phyloP scores from a whole-genome alignment of 2,113 vertebrate genomes.

The Cheirogaleus medius region DNA sequence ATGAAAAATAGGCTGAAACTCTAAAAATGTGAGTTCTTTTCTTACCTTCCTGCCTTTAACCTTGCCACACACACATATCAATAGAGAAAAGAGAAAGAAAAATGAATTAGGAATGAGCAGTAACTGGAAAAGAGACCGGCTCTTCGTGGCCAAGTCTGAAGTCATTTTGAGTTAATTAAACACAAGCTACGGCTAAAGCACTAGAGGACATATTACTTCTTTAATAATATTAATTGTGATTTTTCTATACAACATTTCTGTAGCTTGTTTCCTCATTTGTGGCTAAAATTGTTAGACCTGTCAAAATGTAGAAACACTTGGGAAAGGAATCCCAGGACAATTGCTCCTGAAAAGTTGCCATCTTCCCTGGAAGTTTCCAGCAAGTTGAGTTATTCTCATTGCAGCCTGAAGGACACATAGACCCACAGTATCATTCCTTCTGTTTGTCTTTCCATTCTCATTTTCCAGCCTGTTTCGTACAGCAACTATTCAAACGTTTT shows the following conservation, averaged over 20 bases:
- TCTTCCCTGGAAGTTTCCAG: neutral
- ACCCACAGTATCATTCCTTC: neutral
- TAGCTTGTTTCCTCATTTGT: neutral
- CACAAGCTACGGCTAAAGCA: neutral
- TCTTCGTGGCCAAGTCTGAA: neutral
- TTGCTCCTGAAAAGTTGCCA: neutral
- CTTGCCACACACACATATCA: neutral
- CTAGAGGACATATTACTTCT: neutral
- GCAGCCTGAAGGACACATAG: neutral
- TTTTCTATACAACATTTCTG: neutral
- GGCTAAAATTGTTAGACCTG: neutral
- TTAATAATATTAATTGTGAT: neutral
- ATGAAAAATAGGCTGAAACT: neutral
- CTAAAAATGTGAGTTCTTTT: neutral
- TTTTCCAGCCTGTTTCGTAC: constrained; percentile 47
- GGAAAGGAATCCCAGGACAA: neutral
- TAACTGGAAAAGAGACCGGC: neutral
- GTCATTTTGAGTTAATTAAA: constrained; percentile 16
- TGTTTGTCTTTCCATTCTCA: constrained; percentile 19
- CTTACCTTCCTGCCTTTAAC: neutral
- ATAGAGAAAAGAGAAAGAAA: neutral
- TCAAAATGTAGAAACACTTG: neutral
- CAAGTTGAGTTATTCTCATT: neutral
- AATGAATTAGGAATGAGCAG: neutral
- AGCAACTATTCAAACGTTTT: constrained; percentile 35